Percentiles rank a stretch among this genome's conserved stretches.
Conservation (phyloP, 2,888 invertebrate genomes). For the Steinernema hermaphroditum region DNA sequence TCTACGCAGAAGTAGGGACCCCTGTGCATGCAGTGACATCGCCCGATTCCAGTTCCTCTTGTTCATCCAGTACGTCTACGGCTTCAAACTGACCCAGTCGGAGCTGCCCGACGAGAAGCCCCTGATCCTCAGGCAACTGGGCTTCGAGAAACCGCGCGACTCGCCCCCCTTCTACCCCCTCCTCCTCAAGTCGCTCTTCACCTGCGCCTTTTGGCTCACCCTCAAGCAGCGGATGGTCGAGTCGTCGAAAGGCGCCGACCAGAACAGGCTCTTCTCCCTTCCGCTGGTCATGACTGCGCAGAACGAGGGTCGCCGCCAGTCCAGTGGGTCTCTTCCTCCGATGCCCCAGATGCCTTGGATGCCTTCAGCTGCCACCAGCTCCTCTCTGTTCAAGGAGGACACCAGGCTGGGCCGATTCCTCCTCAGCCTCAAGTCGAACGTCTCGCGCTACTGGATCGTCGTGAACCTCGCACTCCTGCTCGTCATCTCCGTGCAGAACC, state of each 20-base stretch:
- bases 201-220: slow-evolving; percentile 92
- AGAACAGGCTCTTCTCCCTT: neutral
- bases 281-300: slow-evolving; percentile 22
- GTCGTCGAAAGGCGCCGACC: neutral
- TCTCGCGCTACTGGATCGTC: slow-evolving; percentile 79
- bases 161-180: slow-evolving; percentile 41
- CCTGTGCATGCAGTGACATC: too few species aligned
- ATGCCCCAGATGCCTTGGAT: too few species aligned
- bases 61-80: slow-evolving; percentile 79
- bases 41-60: slow-evolving; percentile 73
- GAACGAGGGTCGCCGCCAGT: neutral
- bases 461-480: slow-evolving; percentile 88
- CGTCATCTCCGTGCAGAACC: slow-evolving; percentile 80
- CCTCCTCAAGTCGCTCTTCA: slow-evolving; percentile 75
- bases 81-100: slow-evolving; percentile 80
- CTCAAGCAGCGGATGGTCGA: slow-evolving; percentile 72
- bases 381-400: slow-evolving; percentile 2
- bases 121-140: slow-evolving; percentile 45
- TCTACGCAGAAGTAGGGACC: slow-evolving; percentile 82
- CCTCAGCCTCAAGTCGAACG: slow-evolving; percentile 48
- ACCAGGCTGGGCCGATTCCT: slow-evolving; percentile 31
- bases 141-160: slow-evolving; percentile 45
- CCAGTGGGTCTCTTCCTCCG: neutral
- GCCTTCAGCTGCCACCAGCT: neutral
- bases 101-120: slow-evolving; percentile 75